Evolutionary conservation across 37 sponge, comb jelly and placozoan genomes (phyloP).

Genomic region (Agelas oroides): DNA sequence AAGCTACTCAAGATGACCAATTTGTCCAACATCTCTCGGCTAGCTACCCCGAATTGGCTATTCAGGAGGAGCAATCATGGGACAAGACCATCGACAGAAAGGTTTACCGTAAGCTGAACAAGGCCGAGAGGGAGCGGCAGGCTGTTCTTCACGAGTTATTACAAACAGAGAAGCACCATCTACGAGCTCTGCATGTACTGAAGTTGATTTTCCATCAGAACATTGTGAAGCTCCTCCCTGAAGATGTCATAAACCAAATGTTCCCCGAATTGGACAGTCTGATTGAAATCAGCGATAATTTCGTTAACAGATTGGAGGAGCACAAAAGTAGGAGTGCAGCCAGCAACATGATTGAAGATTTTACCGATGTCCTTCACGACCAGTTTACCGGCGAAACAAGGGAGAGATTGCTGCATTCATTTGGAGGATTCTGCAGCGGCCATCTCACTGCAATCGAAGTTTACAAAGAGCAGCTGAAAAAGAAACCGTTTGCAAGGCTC

Average conservation of each 20-base stretch:
- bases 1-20: neutral
- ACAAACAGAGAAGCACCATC: conserved; percentile 65
- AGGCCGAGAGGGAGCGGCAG: conserved; percentile 72
- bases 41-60: conserved; percentile 39
- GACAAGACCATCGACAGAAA: conserved; percentile 57
- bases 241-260: conserved; percentile 42
- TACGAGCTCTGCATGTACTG: conserved; percentile 56
- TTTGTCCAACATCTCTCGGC: neutral
- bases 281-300: conserved; percentile 58
- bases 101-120: conserved; percentile 48
- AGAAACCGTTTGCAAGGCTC: conserved; percentile 59
- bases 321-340: conserved; percentile 17
- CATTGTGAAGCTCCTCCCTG: conserved; percentile 24
- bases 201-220: conserved; percentile 54
- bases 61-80: conserved; percentile 56
- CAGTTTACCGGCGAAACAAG: conserved; percentile 60
- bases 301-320: conserved; percentile 31
- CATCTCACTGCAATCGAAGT: conserved; percentile 65
- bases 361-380: conserved; percentile 60
- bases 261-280: conserved; percentile 75
- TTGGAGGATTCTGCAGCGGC: conserved; percentile 56
- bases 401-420: conserved; percentile 50
- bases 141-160: conserved; percentile 71
- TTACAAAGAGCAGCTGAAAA: conserved; percentile 78
- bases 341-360: conserved; percentile 33